phyloP scores from a whole-genome alignment of 2,113 vertebrate genomes.

The Oreochromis spilurus region DNA sequence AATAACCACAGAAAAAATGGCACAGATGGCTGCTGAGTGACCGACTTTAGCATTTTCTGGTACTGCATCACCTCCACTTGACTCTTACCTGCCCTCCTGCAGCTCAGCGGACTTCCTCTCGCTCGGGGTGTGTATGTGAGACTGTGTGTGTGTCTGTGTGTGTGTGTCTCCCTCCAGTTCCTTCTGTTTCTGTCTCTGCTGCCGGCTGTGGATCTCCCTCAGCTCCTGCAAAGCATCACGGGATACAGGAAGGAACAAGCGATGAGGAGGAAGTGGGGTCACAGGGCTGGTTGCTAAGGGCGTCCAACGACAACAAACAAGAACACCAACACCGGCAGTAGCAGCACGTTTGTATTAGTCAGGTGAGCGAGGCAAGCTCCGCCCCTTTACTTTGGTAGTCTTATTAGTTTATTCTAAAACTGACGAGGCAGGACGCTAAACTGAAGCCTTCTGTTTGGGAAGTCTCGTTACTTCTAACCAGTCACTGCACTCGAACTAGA shows the following conservation, averaged over 20 bases:
- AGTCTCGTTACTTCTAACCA: background rate
- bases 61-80: background rate
- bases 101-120: conserved; percentile 62
- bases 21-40: background rate
- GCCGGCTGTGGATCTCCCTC: conserved; percentile 89
- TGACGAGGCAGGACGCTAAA: background rate
- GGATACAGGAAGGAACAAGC: conserved; percentile 55
- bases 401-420: background rate
- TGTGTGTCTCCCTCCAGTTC: conserved; percentile 63
- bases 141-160: conserved; percentile 29
- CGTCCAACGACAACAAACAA: conserved; percentile 43
- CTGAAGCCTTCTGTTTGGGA: background rate
- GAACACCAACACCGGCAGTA: conserved; percentile 10
- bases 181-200: conserved; percentile 90
- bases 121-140: conserved; percentile 32
- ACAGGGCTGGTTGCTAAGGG: conserved; percentile 40
- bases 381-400: background rate
- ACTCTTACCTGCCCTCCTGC: conserved; percentile 60
- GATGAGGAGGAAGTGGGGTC: conserved; percentile 49
- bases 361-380: conserved; percentile 47
- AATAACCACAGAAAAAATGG: background rate
- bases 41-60: background rate
- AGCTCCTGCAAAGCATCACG: conserved; percentile 81
- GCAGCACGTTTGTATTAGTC: conserved; percentile 26
- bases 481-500: rapidly evolving